Percentiles rank a stretch among this genome's conserved stretches.
phyloP scores from a whole-genome alignment of 2,888 invertebrate genomes.

The Proisotoma minuta region DNA sequence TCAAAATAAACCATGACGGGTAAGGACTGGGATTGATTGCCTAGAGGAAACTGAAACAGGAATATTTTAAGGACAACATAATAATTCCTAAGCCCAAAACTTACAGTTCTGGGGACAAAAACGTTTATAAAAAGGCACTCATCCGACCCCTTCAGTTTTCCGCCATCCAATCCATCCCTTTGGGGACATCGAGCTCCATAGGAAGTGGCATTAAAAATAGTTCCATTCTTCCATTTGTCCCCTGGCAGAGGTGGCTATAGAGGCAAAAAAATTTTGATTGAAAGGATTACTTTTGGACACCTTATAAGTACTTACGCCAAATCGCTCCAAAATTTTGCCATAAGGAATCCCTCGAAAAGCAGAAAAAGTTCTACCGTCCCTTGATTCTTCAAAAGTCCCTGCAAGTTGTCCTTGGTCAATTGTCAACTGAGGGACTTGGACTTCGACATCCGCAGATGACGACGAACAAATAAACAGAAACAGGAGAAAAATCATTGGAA shows the following conservation, averaged over 20 bases:
- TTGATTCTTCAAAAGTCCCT: slow-evolving; percentile 4
- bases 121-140: slow-evolving; percentile 39
- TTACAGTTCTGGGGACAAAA: slow-evolving; percentile 17
- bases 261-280: too few relatives aligned
- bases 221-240: slow-evolving; percentile 35
- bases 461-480: too few relatives aligned
- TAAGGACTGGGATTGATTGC: neutral
- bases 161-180: slow-evolving; percentile 7
- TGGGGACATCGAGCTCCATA: slow-evolving; percentile 30
- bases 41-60: too few relatives aligned
- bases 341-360: slow-evolving; percentile 32
- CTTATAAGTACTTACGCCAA: slow-evolving; percentile 5
- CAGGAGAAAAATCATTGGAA: too few relatives aligned
- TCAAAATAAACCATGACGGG: neutral
- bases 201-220: slow-evolving; percentile 23
- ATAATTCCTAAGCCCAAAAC: too few relatives aligned
- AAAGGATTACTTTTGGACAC: too few relatives aligned
- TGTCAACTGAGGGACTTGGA: too few relatives aligned
- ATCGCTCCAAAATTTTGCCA: slow-evolving; percentile 28
- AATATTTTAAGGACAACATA: too few relatives aligned
- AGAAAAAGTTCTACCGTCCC: slow-evolving; percentile 30
- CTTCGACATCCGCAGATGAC: too few relatives aligned
- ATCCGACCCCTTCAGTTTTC: slow-evolving; percentile 23
- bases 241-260: slow-evolving; percentile 4
- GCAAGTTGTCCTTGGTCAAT: neutral